Evolutionary conservation across 2,797 vertebrate genomes (phyloP).

Genomic region (Lerista edwardsae): DNA sequence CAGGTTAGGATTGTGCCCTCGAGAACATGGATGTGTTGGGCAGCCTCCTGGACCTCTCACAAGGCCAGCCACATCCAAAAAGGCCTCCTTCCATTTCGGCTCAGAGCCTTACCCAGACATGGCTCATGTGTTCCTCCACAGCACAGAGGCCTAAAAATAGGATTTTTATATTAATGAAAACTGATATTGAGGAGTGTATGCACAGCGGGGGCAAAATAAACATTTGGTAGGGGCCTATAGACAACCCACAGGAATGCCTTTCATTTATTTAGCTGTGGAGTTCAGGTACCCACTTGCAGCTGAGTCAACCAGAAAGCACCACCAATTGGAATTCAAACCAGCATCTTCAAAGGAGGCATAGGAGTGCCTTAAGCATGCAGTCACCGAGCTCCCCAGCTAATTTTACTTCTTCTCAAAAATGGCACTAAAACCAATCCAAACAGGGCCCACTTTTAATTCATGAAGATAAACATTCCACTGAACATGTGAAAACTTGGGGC

Average conservation of each 20-base stretch:
- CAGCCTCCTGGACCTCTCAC: background rate
- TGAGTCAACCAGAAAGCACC: slow-evolving; percentile 27
- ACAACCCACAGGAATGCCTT: slow-evolving; percentile 32
- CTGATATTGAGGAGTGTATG: slow-evolving; percentile 11
- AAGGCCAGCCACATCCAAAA: background rate
- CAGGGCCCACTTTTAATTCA: slow-evolving; percentile 1
- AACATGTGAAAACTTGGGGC: background rate
- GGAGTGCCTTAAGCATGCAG: background rate
- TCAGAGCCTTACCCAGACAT: background rate
- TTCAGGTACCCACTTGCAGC: slow-evolving; percentile 25
- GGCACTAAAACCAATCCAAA: background rate
- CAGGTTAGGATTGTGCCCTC: too few relatives aligned
- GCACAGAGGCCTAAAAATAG: slow-evolving; percentile 18
- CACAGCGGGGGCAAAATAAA: slow-evolving; percentile 7
- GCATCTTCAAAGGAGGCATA: slow-evolving; percentile 14
- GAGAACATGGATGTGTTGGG: background rate
- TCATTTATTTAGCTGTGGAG: slow-evolving; percentile 15
- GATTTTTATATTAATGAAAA: slow-evolving; percentile 20
- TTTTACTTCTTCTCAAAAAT: slow-evolving; percentile 1
- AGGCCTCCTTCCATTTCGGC: background rate
- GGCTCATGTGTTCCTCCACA: slow-evolving; percentile 3
- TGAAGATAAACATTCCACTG: background rate
- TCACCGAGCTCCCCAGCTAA: background rate
- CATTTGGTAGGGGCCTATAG: slow-evolving; percentile 9
- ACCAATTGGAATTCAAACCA: slow-evolving; percentile 12